Evolutionary conservation across 2,888 invertebrate genomes (phyloP).

Genomic region (Thera obeliscata): DNA sequence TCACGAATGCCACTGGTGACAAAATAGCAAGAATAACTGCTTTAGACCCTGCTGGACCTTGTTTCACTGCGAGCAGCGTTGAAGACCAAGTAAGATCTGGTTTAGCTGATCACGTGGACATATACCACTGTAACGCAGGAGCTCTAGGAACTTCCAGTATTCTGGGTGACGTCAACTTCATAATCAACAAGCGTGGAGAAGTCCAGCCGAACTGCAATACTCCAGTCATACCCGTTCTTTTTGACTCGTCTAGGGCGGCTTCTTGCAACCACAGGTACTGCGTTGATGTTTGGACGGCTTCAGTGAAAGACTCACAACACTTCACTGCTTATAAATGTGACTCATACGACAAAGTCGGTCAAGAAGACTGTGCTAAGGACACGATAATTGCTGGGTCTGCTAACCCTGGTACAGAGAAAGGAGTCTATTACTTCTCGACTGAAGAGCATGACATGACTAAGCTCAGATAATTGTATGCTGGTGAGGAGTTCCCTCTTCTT

Average conservation of each 20-base stretch:
- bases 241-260: slow-evolving; percentile 70
- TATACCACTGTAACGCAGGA: slow-evolving; percentile 85
- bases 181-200: slow-evolving; percentile 84
- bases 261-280: slow-evolving; percentile 73
- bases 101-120: slow-evolving; percentile 85
- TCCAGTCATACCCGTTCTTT: slow-evolving; percentile 65
- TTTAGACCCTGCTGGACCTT: slow-evolving; percentile 77
- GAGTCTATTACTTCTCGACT: slow-evolving; percentile 71
- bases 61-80: slow-evolving; percentile 67
- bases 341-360: slow-evolving; percentile 62
- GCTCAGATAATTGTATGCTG: slow-evolving; percentile 23
- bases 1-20: slow-evolving; percentile 55
- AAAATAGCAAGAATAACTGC: slow-evolving; percentile 70
- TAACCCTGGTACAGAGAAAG: slow-evolving; percentile 71
- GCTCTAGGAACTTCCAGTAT: slow-evolving; percentile 77
- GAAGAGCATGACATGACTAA: slow-evolving; percentile 52
- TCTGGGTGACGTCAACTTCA: slow-evolving; percentile 84
- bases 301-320: slow-evolving; percentile 62
- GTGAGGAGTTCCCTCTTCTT: background rate
- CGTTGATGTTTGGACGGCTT: slow-evolving; percentile 66
- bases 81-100: slow-evolving; percentile 78
- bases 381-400: slow-evolving; percentile 68
- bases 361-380: slow-evolving; percentile 57
- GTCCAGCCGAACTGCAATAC: slow-evolving; percentile 83
- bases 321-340: slow-evolving; percentile 69